Base-by-base conservation (phyloP, 2,113 vertebrate genomes). In the Macrotus californicus region DNA sequence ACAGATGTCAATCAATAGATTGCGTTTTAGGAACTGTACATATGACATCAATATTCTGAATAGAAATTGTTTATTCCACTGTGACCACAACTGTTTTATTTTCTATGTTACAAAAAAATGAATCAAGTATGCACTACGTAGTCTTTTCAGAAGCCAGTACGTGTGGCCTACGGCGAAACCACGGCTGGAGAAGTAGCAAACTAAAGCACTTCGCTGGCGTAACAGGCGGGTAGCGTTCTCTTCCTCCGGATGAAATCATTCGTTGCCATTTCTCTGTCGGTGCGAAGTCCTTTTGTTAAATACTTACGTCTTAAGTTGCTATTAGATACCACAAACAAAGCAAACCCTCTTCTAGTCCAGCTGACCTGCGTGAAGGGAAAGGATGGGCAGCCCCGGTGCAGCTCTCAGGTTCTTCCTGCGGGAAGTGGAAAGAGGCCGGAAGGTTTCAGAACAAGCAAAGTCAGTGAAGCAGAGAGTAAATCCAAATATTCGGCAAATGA, bases 1-100 rank as follows among this genome's bases (percentile, higher is more conserved):
- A 87, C 50, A 94, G 88, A 86, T 64, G 95, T 80, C 97, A 84
- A 81, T 93, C 91, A 94, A 94, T 26, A 94, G 24, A 81, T 75
- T 41, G 46, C 85, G 52, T 91, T 86, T 85, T 77, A 93, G 29
- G 15, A 66, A 70, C 36, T 91, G 72, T 46, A 89, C 54, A 84
- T 10, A 87, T 19, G 39, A 69, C 41, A 56, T 59, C 56, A 75
- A 66, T 39, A 96, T 76, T 87, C 46, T 46, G 86, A 84, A 56
- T 52, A 39, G 83, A 96, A 70, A 31, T 31, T 61, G 70, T 59
- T 54, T 91, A 73, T 75, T 86, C 43, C 52, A 0, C 59, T 91
- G 56, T n/a, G 36, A 67, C 15, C 79, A 59, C 54, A 67, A 36
- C 39, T 85, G 61, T 52, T 46, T 88, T 89, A 87, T 24, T 69